A percentile compares a stretch with the other conserved stretches of the same genome.
Conservation (phyloP, 2,797 vertebrate species). For the Pogonophryne albipinna region DNA sequence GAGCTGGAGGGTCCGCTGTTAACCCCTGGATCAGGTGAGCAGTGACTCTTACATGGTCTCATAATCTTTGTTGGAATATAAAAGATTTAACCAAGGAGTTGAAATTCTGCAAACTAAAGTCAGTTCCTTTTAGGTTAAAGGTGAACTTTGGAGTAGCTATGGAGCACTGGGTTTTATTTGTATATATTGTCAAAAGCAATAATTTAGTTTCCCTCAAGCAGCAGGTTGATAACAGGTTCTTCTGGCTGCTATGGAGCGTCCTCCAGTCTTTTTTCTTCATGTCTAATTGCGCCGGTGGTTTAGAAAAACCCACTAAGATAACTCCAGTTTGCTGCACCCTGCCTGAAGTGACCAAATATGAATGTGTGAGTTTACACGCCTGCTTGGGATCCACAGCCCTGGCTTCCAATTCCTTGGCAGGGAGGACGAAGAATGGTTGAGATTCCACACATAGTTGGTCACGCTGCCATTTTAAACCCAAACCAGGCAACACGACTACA, state of each 20-base stretch:
- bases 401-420: conserved; percentile 72
- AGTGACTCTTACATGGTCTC: neutral
- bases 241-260: conserved; percentile 13
- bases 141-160: conserved; percentile 3
- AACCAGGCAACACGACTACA: conserved; percentile 73
- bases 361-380: conserved; percentile 75
- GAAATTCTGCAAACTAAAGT: neutral
- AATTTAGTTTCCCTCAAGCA: conserved; percentile 41
- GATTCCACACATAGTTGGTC: conserved; percentile 88
- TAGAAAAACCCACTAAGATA: conserved; percentile 49
- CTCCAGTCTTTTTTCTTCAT: conserved; percentile 28
- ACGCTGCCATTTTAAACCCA: conserved; percentile 85
- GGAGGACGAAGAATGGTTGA: conserved; percentile 77
- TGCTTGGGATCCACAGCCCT: conserved; percentile 70
- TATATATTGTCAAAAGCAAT: conserved; percentile 27
- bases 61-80: too few relatives aligned
- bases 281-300: conserved; percentile 43
- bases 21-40: conserved; percentile 95
- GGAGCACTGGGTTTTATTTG: conserved; percentile 17
- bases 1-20: conserved; percentile 95
- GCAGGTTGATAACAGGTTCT: conserved; percentile 72
- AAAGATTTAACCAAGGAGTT: neutral
- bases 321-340: conserved; percentile 53
- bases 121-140: conserved; percentile 1
- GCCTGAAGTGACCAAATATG: conserved; percentile 77